Base-by-base conservation (phyloP, 2,888 invertebrate species). In the Cryptus viduatorius region DNA sequence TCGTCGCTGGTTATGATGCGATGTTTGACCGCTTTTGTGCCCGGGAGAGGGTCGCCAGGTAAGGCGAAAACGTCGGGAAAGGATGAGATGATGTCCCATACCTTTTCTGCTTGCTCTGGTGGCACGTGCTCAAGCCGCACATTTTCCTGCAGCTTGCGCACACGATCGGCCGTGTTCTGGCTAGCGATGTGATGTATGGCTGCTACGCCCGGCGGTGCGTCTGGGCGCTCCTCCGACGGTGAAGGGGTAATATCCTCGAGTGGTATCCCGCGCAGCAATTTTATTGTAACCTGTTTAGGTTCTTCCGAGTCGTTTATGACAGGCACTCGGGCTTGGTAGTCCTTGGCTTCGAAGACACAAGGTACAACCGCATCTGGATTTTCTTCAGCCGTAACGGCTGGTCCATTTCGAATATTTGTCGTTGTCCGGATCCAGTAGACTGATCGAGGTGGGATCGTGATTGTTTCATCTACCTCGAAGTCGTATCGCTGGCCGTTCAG, bases 251-350 rank as follows among this genome's bases (percentile, higher is more conserved):
- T 19, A 19, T 14, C 50, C 4, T 48, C 14, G 3, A 75, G 16
- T 0, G 56, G 37, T 3, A 65, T 50, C 19, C 56, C 65, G 12
- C 75, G 65, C 50, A 64, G 19, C 31, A 75, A n/a, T 19, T 65
- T 7, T 10, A 75, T 19, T 12, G 14, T 64, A 50, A 64, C 4
- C 50, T 14, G 12, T 1, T 12, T 65, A 4, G 65, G 50, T 75
- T 75, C 64, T 64, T 75, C 75, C 75, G n/a, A n/a, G n/a, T n/a
- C n/a, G n/a, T n/a, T n/a, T n/a, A n/a, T n/a, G n/a, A n/a, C n/a
- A n/a, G n/a, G 50, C 64, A 65, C 76, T 65, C 65, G 65, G 65
- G 76, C 64, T 64, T 76, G 19, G 37, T 76, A 65, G 24, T 53
- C 53, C 65, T 65, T 76, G 48, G 76, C 42, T 42, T 50, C 37